Percentiles rank a stretch among this genome's conserved stretches.
Conservation (phyloP, 2,797 vertebrate genomes). For the Hydrocynus forskahlii region DNA sequence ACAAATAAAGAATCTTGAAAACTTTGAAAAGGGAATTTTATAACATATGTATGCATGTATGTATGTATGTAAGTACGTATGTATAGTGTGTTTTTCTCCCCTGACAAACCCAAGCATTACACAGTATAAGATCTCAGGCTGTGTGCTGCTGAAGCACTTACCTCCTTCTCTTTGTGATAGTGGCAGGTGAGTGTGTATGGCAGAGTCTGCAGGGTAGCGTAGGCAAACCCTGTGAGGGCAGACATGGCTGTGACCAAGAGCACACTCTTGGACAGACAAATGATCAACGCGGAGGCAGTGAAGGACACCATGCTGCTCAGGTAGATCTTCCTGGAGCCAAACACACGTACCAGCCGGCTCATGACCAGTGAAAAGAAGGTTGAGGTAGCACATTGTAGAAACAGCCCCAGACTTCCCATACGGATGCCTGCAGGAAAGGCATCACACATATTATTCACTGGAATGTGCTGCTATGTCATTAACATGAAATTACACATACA, state of each 20-base stretch:
- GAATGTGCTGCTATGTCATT: too few relatives aligned
- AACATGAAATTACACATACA: not conserved
- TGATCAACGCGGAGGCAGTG: slow-evolving; percentile 76
- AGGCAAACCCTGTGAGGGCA: slow-evolving; percentile 81
- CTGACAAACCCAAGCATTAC: not conserved
- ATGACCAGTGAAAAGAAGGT: slow-evolving; percentile 81
- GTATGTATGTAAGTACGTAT: not conserved
- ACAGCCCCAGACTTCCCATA: slow-evolving; percentile 83
- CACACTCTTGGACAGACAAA: slow-evolving; percentile 80
- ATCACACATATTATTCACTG: not conserved
- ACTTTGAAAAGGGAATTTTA: not conserved
- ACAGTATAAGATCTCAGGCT: not conserved
- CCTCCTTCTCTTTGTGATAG: slow-evolving; percentile 83
- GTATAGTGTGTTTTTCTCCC: not conserved
- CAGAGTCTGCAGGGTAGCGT: slow-evolving; percentile 82
- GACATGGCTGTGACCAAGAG: slow-evolving; percentile 79
- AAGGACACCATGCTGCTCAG: slow-evolving; percentile 83
- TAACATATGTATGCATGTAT: too few relatives aligned
- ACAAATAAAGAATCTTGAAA: too few relatives aligned
- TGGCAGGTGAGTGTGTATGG: slow-evolving; percentile 83
- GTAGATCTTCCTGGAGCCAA: slow-evolving; percentile 78
- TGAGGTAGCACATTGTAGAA: slow-evolving; percentile 84
- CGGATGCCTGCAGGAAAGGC: slow-evolving; percentile 76
- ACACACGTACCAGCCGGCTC: slow-evolving; percentile 75
- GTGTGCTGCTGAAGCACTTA: slow-evolving; percentile 37